phyloP scores from a whole-genome alignment of 2,888 invertebrate genomes.

The Lasioglossum figueresi region DNA sequence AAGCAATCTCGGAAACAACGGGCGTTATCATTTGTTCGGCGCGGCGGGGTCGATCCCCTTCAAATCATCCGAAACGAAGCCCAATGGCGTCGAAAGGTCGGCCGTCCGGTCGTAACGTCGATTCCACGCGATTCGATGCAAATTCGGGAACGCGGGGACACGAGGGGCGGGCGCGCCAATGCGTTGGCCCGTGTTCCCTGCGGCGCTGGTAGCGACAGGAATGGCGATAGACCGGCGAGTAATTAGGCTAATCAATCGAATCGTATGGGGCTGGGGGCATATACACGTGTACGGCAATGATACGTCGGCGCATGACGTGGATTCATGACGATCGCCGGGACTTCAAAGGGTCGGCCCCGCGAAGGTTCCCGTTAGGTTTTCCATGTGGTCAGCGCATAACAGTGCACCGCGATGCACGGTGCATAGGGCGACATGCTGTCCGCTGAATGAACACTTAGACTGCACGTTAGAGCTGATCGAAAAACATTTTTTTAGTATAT shows the following conservation, averaged over 20 bases:
- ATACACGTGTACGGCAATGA: slow-evolving; percentile 47
- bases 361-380: slow-evolving; percentile 8
- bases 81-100: not conserved
- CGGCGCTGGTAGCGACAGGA: slow-evolving; percentile 55
- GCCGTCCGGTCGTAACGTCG: not conserved
- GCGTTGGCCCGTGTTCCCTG: slow-evolving; percentile 47
- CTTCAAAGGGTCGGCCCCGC: slow-evolving; percentile 54
- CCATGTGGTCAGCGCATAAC: not conserved
- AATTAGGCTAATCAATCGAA: slow-evolving; percentile 72
- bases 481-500: no score
- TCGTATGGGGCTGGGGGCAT: slow-evolving; percentile 39
- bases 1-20: not conserved
- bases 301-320: slow-evolving; percentile 42
- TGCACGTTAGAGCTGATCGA: no score
- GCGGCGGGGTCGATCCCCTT: not conserved
- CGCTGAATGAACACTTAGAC: no score
- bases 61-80: slow-evolving; percentile 1
- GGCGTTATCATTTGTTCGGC: not conserved
- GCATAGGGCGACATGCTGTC: not conserved
- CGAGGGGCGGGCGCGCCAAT: slow-evolving; percentile 29
- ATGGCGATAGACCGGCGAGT: slow-evolving; percentile 66
- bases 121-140: slow-evolving; percentile 49
- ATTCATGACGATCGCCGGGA: slow-evolving; percentile 45
- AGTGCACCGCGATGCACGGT: not conserved
- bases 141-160: slow-evolving; percentile 37